Evolutionary conservation across 2,888 invertebrate genomes (phyloP).

Genomic region (Cenopis cana): DNA sequence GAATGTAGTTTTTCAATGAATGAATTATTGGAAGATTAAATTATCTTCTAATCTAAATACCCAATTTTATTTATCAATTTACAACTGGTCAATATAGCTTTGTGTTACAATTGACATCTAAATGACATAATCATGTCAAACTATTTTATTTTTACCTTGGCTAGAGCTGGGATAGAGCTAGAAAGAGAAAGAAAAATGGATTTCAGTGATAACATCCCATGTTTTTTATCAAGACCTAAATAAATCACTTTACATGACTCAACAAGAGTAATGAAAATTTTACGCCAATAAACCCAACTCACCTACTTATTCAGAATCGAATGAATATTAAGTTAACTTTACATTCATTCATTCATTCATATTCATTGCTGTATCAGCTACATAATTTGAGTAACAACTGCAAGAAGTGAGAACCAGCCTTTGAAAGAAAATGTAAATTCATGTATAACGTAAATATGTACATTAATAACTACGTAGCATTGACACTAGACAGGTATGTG

Average conservation of each 20-base stretch:
- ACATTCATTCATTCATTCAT: conserved; percentile 1
- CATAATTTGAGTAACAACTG: conserved; percentile 21
- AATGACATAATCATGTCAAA: too few relatives aligned
- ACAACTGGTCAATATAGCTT: too few relatives aligned
- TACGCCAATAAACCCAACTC: conserved; percentile 32
- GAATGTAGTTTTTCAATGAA: too few relatives aligned
- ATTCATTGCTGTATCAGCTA: conserved; percentile 27
- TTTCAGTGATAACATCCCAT: background rate
- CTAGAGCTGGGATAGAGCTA: too few relatives aligned
- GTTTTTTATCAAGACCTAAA: background rate
- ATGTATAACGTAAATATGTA: conserved; percentile 7
- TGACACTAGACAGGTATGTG: background rate
- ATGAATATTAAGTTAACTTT: conserved; percentile 26
- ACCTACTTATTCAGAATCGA: conserved; percentile 29
- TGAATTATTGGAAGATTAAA: too few relatives aligned
- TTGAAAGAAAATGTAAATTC: conserved; percentile 17
- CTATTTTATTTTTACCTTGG: too few relatives aligned
- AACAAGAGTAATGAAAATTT: conserved; percentile 16
- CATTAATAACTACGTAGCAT: background rate
- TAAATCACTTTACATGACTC: background rate
- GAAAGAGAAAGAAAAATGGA: too few relatives aligned
- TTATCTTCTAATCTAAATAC: too few relatives aligned
- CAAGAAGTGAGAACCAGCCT: conserved; percentile 20
- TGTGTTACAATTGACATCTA: too few relatives aligned
- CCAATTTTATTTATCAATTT: too few relatives aligned